phyloP scores from a whole-genome alignment of 2,113 vertebrate species.

The Carassius carassius region DNA sequence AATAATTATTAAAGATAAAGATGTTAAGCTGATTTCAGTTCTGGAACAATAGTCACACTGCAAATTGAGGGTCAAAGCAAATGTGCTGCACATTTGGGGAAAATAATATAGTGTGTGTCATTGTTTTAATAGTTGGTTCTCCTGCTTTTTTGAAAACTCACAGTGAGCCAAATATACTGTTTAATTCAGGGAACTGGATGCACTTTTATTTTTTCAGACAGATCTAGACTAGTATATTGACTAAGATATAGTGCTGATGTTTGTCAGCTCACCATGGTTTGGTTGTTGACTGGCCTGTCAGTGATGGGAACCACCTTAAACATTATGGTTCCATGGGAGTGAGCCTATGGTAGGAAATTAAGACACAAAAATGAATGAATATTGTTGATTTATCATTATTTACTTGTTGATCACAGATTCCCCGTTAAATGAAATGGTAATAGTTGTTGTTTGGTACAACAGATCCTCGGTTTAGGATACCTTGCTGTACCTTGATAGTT shows the following conservation, averaged over 20 bases:
- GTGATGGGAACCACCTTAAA: conserved; percentile 93
- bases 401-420: no score
- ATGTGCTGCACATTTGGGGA: background rate
- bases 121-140: background rate
- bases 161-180: background rate
- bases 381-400: background rate
- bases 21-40: background rate
- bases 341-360: conserved; percentile 70
- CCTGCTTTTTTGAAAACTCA: background rate
- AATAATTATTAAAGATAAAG: background rate
- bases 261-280: conserved; percentile 80
- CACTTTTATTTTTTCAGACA: background rate
- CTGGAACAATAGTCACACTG: background rate
- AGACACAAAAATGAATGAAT: background rate
- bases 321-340: conserved; percentile 86
- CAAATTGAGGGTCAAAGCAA: background rate
- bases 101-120: background rate
- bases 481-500: no score
- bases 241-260: background rate
- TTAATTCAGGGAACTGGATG: background rate
- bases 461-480: no score
- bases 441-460: no score
- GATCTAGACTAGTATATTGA: background rate
- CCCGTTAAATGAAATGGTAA: background rate
- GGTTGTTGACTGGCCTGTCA: conserved; percentile 82